Conservation (phyloP, 1,140 invertebrate genomes). For the Psix sp. region DNA sequence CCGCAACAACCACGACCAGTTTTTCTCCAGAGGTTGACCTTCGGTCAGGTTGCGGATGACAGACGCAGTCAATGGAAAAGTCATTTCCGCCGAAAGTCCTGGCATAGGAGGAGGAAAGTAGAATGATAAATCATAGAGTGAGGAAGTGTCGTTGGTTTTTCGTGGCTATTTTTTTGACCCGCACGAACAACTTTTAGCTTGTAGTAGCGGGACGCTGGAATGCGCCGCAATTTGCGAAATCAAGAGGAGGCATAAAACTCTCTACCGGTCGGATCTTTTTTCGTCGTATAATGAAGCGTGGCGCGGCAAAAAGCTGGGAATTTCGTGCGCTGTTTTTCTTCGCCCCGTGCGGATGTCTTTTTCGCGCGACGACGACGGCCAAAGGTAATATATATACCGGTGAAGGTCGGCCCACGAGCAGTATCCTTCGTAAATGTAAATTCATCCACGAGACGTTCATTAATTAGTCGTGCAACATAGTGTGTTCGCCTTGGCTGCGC, state of each 20-base stretch:
- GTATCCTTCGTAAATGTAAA: conserved; percentile 65
- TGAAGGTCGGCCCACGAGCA: conserved; percentile 52
- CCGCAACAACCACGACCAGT: neutral
- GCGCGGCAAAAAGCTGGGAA: conserved; percentile 32
- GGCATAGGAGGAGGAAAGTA: too few relatives aligned
- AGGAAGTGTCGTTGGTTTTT: conserved; percentile 30
- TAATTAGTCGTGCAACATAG: conserved; percentile 67
- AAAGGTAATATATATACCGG: conserved; percentile 51
- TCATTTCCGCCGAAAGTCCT: too few relatives aligned
- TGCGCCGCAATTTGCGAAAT: conserved; percentile 51
- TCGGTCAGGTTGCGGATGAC: too few relatives aligned
- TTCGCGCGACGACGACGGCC: conserved; percentile 36
- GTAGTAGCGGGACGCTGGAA: conserved; percentile 42
- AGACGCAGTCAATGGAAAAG: too few relatives aligned
- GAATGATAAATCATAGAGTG: conserved; percentile 37
- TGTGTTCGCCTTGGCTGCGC: conserved; percentile 58
- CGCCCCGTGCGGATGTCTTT: conserved; percentile 28
- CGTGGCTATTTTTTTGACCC: conserved; percentile 22
- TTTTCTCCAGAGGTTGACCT: conserved; percentile 4
- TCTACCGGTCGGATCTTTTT: neutral
- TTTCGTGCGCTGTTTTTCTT: conserved; percentile 49
- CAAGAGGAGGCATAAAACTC: conserved; percentile 35
- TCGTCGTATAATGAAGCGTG: conserved; percentile 40
- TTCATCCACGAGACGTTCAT: conserved; percentile 67
- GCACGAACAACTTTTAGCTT: conserved; percentile 44